A percentile compares a stretch with the other conserved stretches of the same genome.
These are phyloP conservation scores for Synergus gifuensis DNA, from an alignment of 2,888 invertebrate species.

Conservation along the genomic window DNA sequence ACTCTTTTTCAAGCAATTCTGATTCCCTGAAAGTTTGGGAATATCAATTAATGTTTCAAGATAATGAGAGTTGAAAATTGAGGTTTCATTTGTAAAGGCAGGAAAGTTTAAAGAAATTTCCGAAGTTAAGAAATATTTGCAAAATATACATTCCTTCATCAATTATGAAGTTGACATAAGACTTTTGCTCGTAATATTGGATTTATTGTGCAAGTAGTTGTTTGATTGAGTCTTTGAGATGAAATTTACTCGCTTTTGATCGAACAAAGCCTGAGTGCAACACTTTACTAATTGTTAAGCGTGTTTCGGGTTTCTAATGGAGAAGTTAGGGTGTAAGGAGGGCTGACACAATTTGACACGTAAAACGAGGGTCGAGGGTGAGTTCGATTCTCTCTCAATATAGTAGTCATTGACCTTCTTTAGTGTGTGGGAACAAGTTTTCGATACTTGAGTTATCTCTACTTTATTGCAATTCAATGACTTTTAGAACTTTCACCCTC, in stretches of 20 bases:
- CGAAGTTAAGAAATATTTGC: not conserved
- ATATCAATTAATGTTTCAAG: not conserved
- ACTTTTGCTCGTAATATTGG: not conserved
- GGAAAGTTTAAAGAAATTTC: not conserved
- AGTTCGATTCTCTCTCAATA: not conserved
- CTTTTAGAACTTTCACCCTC: not conserved
- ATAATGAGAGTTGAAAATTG: not conserved
- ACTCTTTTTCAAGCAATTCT: not conserved
- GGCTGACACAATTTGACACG: not conserved
- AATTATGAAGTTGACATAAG: not conserved
- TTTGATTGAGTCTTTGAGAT: not conserved
- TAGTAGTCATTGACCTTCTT: not conserved
- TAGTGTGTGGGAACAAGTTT: not conserved
- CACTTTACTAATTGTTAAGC: constrained; percentile 9
- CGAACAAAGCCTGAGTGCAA: not conserved
- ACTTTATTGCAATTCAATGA: not conserved
- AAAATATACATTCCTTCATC: not conserved
- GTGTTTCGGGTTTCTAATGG: constrained; percentile 20
- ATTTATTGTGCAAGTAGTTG: not conserved
- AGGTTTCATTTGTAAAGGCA: not conserved
- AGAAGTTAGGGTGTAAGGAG: constrained; percentile 13
- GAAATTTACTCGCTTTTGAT: not conserved
- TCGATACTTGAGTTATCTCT: not conserved
- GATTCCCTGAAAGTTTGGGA: not conserved
- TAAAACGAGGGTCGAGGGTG: not conserved